phyloP scores from a whole-genome alignment of 2,113 vertebrate genomes.

The Sylvietta virens region DNA sequence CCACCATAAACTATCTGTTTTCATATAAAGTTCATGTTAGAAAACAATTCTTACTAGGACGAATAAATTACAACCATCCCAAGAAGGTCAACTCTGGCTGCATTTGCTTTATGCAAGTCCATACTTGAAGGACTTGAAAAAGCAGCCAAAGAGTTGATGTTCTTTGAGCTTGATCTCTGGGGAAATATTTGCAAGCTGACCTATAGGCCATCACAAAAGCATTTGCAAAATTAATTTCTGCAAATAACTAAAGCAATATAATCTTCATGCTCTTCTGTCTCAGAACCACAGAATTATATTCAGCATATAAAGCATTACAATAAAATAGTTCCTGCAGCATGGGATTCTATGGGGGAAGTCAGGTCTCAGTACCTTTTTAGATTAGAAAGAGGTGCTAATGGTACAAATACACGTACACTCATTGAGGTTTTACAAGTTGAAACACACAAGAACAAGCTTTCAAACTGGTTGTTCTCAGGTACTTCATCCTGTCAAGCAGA shows the following conservation, averaged over 20 bases:
- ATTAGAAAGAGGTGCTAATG: constrained; percentile 49
- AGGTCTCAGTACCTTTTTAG: constrained; percentile 58
- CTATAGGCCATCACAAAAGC: constrained; percentile 73
- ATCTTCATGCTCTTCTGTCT: constrained; percentile 60
- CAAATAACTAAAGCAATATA: constrained; percentile 73
- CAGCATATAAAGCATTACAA: constrained; percentile 31
- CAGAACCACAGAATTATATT: background rate
- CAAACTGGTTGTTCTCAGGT: constrained; percentile 45
- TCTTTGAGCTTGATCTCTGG: constrained; percentile 54
- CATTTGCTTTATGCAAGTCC: constrained; percentile 77
- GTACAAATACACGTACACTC: constrained; percentile 17
- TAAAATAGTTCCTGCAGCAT: constrained; percentile 61
- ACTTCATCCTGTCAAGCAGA: constrained; percentile 38
- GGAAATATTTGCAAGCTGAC: constrained; percentile 36
- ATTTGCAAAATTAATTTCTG: constrained; percentile 73
- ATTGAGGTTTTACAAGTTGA: background rate
- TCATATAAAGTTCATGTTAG: background rate
- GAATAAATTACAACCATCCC: constrained; percentile 72
- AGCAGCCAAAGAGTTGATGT: constrained; percentile 68
- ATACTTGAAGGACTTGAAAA: constrained; percentile 70
- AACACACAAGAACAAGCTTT: constrained; percentile 68
- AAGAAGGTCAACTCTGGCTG: constrained; percentile 57
- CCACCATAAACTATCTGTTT: background rate
- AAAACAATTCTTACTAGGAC: constrained; percentile 53
- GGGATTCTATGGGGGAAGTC: constrained; percentile 65